Evolutionary conservation across 2,888 invertebrate genomes (phyloP), one percentile per base, ranked within the genome.

Genomic region (Orthonevra nobilis): DNA sequence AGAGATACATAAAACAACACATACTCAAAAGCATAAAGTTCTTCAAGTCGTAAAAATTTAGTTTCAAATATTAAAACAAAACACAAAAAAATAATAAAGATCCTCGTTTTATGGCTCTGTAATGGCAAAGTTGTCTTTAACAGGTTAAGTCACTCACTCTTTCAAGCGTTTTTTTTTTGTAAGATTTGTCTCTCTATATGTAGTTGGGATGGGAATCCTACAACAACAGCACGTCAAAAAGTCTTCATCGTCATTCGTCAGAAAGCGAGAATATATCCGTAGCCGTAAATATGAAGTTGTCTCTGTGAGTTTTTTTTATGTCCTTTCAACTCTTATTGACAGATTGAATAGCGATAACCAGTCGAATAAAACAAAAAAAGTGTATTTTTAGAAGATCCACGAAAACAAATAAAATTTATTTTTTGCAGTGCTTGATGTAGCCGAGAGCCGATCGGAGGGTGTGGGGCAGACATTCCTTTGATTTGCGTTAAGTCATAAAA

Each of bases 401-500:
- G 48, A 34, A 44, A 61, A 38, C 14, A 61, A 46, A 61, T 48
- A 48, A 61, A 60, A 46, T 17, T 34, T 46, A 28, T 9, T 42
- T n/a, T 50, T 52, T 64, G 42, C 34, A 52, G 50, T 30, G 20
- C 10, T 23, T 20, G 34, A 26, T 17, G 44, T 44, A 20, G 20
- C 48, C n/a, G 23, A 17, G 10, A 4, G 17, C 28, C 14, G n/a
- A n/a, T n/a, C n/a, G 42, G 10, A 20, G 14, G 50, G 14, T 14
- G 38, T n/a, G 44, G 34, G 30, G 15, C 52, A 66, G 9, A 44
- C 44, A 32, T 46, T 61, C 61, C 36, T 61, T 36, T 61, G 61
- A 46, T 61, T 61, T 61, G 61, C 61, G 61, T 61, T 36, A 61
- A 61, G 46, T 36, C 34, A 61, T 61, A 48, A 61, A 61, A 61